Evolutionary conservation across 2,797 vertebrate genomes (phyloP).

Genomic region (Bradypus variegatus): DNA sequence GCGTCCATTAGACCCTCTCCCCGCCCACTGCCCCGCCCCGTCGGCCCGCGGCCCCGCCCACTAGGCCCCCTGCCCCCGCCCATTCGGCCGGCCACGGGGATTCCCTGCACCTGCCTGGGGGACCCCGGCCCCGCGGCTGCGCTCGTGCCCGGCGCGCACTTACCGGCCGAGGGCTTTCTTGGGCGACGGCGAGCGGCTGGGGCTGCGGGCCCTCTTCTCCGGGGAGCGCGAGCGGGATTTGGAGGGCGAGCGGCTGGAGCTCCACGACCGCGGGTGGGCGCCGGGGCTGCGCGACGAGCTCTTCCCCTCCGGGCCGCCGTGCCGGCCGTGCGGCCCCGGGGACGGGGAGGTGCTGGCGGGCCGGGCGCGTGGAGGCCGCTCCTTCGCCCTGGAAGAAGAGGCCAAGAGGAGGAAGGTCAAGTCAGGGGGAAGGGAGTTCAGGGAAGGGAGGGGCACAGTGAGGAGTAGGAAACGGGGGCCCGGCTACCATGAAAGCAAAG

Average conservation of each 20-base stretch:
- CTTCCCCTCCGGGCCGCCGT: slow-evolving; percentile 80
- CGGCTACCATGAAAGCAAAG: neutral
- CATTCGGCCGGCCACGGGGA: neutral
- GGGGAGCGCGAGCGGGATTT: slow-evolving; percentile 79
- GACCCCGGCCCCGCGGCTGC: neutral
- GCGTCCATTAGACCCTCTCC: neutral
- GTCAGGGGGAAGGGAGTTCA: neutral
- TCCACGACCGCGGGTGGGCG: slow-evolving; percentile 86
- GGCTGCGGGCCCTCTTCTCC: slow-evolving; percentile 80
- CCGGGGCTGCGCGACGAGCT: slow-evolving; percentile 80
- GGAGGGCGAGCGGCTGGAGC: slow-evolving; percentile 82
- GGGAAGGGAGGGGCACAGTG: no score
- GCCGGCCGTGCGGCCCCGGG: slow-evolving; percentile 79
- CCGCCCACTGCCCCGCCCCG: neutral
- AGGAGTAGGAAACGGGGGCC: neutral
- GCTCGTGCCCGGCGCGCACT: neutral
- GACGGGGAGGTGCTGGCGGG: slow-evolving; percentile 79
- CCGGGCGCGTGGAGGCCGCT: slow-evolving; percentile 76
- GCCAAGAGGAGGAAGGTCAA: neutral
- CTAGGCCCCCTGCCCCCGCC: neutral
- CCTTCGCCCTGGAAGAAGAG: slow-evolving; percentile 76
- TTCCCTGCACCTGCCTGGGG: neutral
- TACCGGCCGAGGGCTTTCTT: slow-evolving; percentile 89
- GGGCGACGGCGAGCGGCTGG: slow-evolving; percentile 83
- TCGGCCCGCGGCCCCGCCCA: neutral